These are phyloP conservation scores for Echinometra lucunter DNA, from an alignment of 53 echinoderm and acorn worm species.

Conservation along the genomic window DNA sequence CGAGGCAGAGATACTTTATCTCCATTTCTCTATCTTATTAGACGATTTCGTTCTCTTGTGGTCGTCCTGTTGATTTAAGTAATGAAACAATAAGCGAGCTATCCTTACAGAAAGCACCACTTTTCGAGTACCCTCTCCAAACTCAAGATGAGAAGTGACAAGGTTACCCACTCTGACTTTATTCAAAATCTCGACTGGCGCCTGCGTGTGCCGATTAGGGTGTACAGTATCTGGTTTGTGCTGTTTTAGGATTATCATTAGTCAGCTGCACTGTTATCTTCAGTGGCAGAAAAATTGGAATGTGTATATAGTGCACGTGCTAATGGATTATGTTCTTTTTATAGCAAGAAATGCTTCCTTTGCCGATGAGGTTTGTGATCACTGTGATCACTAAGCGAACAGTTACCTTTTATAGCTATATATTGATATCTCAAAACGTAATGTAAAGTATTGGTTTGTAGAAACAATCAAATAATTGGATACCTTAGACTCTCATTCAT, in stretches of 20 bases:
- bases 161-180: neutral
- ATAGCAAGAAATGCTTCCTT: too few relatives aligned
- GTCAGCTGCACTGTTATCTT: neutral
- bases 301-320: neutral
- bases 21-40: neutral
- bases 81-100: neutral
- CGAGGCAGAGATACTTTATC: neutral
- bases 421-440: neutral
- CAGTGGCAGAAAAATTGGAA: neutral
- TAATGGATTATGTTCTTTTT: neutral
- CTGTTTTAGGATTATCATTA: neutral
- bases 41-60: neutral
- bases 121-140: constrained; percentile 13
- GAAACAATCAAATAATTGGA: too few relatives aligned
- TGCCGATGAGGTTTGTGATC: too few relatives aligned
- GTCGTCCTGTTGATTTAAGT: neutral
- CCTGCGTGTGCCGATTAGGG: neutral
- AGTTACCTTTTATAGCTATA: too few relatives aligned
- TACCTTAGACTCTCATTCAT: too few relatives aligned
- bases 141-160: neutral
- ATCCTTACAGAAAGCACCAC: constrained; percentile 22
- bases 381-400: too few relatives aligned
- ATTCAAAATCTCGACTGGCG: constrained; percentile 5
- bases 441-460: too few relatives aligned
- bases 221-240: neutral